Conservation (phyloP, 1,140 invertebrate species). For the Nasonia giraulti region DNA sequence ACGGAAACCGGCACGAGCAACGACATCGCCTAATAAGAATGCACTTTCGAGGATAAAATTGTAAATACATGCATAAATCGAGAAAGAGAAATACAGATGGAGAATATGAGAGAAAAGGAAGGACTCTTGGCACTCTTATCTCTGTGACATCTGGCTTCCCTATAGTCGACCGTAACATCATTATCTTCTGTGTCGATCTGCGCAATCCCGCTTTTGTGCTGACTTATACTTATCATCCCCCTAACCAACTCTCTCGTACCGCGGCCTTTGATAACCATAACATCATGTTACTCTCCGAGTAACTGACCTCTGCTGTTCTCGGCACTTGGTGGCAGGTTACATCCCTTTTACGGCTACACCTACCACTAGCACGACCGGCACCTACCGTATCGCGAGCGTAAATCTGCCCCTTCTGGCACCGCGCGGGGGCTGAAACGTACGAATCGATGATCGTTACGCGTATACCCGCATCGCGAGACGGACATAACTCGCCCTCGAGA, state of each 20-base stretch:
- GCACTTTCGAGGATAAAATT: slow-evolving; percentile 1
- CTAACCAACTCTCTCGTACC: slow-evolving; percentile 51
- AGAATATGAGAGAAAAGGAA: not conserved
- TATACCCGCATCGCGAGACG: not conserved
- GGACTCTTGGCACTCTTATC: slow-evolving; percentile 41
- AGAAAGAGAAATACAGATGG: slow-evolving; percentile 14
- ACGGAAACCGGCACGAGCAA: not conserved
- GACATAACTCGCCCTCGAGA: not conserved
- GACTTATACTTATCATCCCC: slow-evolving; percentile 57
- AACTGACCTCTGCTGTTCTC: slow-evolving; percentile 47
- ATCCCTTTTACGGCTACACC: slow-evolving; percentile 49
- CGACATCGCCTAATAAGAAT: slow-evolving; percentile 50
- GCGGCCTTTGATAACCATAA: slow-evolving; percentile 21
- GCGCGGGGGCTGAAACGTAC: not conserved
- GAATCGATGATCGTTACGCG: slow-evolving; percentile 40
- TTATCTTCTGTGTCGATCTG: slow-evolving; percentile 58
- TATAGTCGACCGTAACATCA: slow-evolving; percentile 33
- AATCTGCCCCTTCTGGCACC: slow-evolving; percentile 43
- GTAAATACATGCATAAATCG: not conserved
- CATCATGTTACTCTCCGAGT: slow-evolving; percentile 33
- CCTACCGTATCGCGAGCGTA: slow-evolving; percentile 46
- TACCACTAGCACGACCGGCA: not conserved
- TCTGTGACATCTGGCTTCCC: slow-evolving; percentile 52
- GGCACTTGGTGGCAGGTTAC: slow-evolving; percentile 52
- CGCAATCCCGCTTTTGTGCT: slow-evolving; percentile 61